These are phyloP conservation scores for Enteromius viviparus DNA, from an alignment of 2,797 vertebrate species.

Conservation along the genomic window DNA sequence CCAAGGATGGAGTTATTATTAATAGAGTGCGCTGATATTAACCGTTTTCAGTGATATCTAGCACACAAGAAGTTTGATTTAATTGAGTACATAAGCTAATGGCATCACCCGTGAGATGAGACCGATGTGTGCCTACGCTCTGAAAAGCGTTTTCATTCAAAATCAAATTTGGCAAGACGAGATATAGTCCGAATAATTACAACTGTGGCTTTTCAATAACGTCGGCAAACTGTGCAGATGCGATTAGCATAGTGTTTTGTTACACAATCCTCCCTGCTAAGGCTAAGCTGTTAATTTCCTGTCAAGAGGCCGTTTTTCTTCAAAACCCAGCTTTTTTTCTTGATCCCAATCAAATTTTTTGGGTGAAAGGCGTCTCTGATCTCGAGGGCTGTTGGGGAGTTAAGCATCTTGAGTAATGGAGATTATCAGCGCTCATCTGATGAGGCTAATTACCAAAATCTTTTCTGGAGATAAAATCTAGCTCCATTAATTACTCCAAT, in stretches of 20 bases:
- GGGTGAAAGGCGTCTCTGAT: constrained; percentile 26
- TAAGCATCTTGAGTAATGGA: constrained; percentile 21
- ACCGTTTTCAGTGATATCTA: background rate
- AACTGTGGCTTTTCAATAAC: constrained; percentile 68
- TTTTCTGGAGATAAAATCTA: constrained; percentile 35
- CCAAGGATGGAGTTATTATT: background rate
- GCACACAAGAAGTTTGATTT: background rate
- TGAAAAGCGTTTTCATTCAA: constrained; percentile 61
- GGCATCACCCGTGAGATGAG: constrained; percentile 39
- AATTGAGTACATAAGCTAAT: constrained; percentile 14
- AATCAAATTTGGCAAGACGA: constrained; percentile 65
- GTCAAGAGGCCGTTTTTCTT: constrained; percentile 44
- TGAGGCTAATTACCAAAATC: constrained; percentile 29
- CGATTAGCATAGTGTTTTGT: constrained; percentile 62
- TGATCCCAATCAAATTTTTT: constrained; percentile 44
- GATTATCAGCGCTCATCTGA: constrained; percentile 31
- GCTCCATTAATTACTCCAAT: constrained; percentile 29
- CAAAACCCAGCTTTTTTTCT: constrained; percentile 1
- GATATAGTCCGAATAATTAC: constrained; percentile 58
- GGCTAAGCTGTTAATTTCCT: constrained; percentile 66
- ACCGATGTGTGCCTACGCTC: constrained; percentile 48
- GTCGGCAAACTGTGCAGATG: constrained; percentile 53
- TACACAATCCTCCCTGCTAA: constrained; percentile 57
- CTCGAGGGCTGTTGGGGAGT: constrained; percentile 20
- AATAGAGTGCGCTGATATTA: background rate